A percentile compares a stretch with the other conserved stretches of the same genome.
These are phyloP conservation scores for Thalassoma bifasciatum DNA, from an alignment of 2,113 vertebrate genomes.

Conservation along the genomic window DNA sequence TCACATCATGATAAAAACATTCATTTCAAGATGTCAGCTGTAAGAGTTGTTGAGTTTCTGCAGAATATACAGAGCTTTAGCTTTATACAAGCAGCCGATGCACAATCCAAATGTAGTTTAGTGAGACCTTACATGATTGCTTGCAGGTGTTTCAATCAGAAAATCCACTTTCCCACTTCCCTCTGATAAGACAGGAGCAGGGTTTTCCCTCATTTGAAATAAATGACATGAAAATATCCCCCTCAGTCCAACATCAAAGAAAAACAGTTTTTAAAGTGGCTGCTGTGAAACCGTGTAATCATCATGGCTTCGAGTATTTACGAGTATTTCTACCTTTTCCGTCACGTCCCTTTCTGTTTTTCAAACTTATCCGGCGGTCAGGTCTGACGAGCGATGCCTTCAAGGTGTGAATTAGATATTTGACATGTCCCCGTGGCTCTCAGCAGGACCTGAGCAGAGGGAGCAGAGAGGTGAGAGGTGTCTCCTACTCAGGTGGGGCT, in stretches of 20 bases:
- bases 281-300: neutral
- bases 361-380: neutral
- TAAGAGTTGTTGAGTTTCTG: no score
- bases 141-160: neutral
- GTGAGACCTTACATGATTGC: no score
- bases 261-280: neutral
- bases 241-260: neutral
- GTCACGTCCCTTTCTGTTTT: neutral
- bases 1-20: no score
- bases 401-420: slow-evolving; percentile 48
- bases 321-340: neutral
- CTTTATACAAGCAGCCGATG: no score
- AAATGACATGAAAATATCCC: neutral
- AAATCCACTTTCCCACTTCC: neutral
- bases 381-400: slow-evolving; percentile 4
- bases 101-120: no score
- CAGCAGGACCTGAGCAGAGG: slow-evolving; percentile 1
- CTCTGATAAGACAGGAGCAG: neutral
- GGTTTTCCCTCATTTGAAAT: slow-evolving; percentile 13
- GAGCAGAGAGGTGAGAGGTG: slow-evolving; percentile 13
- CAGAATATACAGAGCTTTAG: no score
- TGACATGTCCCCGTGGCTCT: slow-evolving; percentile 3
- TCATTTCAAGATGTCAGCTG: no score
- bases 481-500: slow-evolving; percentile 21
- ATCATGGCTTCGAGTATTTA: neutral